Conservation (phyloP, 1,140 invertebrate genomes). For the Drosophila bifasciata region DNA sequence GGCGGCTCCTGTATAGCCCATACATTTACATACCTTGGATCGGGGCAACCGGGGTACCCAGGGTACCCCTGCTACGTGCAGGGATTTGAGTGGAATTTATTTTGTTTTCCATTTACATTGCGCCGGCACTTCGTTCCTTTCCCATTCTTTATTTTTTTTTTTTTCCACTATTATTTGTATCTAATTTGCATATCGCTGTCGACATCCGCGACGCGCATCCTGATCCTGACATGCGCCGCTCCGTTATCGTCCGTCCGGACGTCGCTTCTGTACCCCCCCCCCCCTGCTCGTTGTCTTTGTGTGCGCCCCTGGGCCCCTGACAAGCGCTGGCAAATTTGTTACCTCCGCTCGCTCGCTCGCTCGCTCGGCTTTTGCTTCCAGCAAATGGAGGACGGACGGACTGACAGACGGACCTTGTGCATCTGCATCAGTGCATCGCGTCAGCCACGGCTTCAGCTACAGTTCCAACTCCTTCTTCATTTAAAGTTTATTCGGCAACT, state of each 20-base stretch:
- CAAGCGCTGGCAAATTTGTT: conserved; percentile 62
- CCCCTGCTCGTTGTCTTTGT: conserved; percentile 42
- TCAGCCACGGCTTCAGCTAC: not conserved
- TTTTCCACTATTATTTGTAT: conserved; percentile 75
- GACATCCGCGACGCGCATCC: conserved; percentile 62
- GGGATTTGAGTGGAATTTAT: conserved; percentile 66
- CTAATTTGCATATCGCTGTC: conserved; percentile 78
- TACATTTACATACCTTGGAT: conserved; percentile 30
- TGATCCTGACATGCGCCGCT: conserved; percentile 69
- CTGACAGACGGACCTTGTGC: conserved; percentile 50
- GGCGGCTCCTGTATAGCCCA: too few relatives aligned
- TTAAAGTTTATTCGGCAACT: conserved; percentile 79
- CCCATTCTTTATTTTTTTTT: too few relatives aligned
- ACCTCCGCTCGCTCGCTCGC: too few relatives aligned
- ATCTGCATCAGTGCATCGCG: conserved; percentile 67
- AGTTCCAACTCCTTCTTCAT: conserved; percentile 47
- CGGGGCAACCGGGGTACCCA: conserved; percentile 3
- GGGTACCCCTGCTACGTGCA: conserved; percentile 33
- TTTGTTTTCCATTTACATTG: conserved; percentile 76
- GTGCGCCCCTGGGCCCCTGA: conserved; percentile 57
- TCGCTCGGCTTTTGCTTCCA: not conserved
- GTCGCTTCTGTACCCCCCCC: conserved; percentile 35
- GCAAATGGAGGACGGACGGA: too few relatives aligned
- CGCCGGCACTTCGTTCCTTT: conserved; percentile 32
- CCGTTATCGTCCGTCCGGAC: conserved; percentile 51